Evolutionary conservation across 2,113 vertebrate species (phyloP), one percentile per base, ranked within the genome.

Genomic region (Xenopus laevis): DNA sequence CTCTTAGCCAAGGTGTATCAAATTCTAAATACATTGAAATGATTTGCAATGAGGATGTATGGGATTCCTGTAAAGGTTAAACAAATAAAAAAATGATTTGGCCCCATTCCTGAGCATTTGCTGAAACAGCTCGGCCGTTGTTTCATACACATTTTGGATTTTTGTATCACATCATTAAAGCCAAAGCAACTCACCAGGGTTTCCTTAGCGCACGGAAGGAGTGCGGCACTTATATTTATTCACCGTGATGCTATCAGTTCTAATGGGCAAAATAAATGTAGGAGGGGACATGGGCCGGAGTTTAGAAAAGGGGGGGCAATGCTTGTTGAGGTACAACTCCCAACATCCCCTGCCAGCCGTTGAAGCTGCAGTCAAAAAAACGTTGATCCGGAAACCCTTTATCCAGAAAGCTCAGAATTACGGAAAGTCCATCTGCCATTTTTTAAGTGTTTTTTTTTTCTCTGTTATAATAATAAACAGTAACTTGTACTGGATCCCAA

Each of bases 1-100:
- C 82, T 78, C 83, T 89, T 87, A 82, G 87, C 83, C 84, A 84
- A 89, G 87, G 88, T 89, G 86, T 90, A 92, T 93, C 88, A 74
- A 89, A 89, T 90, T 91, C 90, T 91, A 89, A 92, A 89, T 93
- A 87, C 91, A 89, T 91, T 88, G 91, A 89, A 89, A 83, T 85
- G 88, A 88, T 87, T 87, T 89, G 86, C 90, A 93, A 88, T 87
- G 90, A 94, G 90, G 92, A 94, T 94, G 93, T 91, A 88, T 89
- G 91, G 79, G 93, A 96, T 95, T 95, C 95, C 94, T 94, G 86
- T 87, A 91, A 92, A 94, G 94, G 93, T 94, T 97, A 95, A 96
- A 95, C 93, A 87, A 96, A 95, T 94, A 96, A 47, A 63, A 76
- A 92, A 93, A 88, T 91, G 88, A 91, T 88, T 88, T 93, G 88